Evolutionary conservation across 1,140 invertebrate genomes (phyloP), one percentile per base, ranked within the genome.

Genomic region (Formica exsecta): DNA sequence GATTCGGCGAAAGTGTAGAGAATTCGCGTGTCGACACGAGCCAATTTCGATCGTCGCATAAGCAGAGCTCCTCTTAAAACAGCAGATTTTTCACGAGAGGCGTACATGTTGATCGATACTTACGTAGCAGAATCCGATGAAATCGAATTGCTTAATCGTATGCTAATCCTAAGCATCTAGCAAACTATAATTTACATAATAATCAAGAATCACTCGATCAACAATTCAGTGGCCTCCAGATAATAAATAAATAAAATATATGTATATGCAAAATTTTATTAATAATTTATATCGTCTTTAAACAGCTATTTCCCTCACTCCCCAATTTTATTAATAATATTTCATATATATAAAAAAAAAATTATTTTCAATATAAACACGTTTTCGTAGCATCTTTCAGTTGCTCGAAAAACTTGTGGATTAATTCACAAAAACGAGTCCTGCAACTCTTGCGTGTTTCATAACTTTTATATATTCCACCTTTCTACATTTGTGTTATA

Each of bases 121-220:
- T 16, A 57, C 48, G 57, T 36, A 16, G 44, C 54, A 44, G 51
- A 71, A 73, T 16, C 29, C 36, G 6, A 61, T 29, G 81, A 73
- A 76, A 71, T 85, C 38, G 13, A 29, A 81, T 87, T 86, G 11
- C 75, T 48, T 22, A 86, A 83, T 51, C 29, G 29, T 71, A 81
- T 83, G 79, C 54, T 48, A 83, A 83, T 83, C 4, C 19, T 16
- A 36, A 62, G 2, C 54, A 59, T 29, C 76, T 38, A 79, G 9
- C n/a, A 19, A 41, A 38, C n/a, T 61, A 8, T 32, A 44, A 81
- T 81, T 81, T 81, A 48, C 38, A 73, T 81, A 59, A 81, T 36
- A 74, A 74, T 62, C 38, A 9, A 71, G 44, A 1, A 13, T 54
- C 65, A 29, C 2, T 16, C 22, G 32, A 68, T n/a, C n/a, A 16